Conservation (phyloP, 2,888 invertebrate genomes). For the Drosophila seclusa region DNA sequence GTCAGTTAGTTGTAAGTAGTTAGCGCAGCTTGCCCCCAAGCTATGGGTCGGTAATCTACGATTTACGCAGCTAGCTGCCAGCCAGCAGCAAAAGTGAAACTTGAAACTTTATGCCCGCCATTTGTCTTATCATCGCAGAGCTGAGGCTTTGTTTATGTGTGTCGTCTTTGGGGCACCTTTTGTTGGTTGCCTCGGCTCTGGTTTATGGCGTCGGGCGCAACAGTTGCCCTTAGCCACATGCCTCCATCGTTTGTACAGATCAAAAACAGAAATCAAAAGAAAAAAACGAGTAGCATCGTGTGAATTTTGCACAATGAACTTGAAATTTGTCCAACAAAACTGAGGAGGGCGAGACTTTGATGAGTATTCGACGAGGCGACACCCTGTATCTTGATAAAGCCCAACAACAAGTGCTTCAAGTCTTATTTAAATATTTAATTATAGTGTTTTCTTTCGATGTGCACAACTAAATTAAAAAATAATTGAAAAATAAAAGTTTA, state of each 20-base stretch:
- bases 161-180: constrained; percentile 19
- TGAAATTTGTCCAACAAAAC: constrained; percentile 62
- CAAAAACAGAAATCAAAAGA: constrained; percentile 9
- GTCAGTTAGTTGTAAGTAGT: no score
- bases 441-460: not conserved
- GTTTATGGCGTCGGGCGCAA: constrained; percentile 38
- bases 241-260: constrained; percentile 49
- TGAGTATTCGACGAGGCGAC: not conserved
- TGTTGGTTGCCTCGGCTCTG: constrained; percentile 36
- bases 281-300: constrained; percentile 40
- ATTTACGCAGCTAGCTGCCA: constrained; percentile 35
- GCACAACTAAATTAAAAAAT: not conserved
- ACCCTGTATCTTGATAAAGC: not conserved
- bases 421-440: not conserved
- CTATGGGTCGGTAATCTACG: constrained; percentile 53
- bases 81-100: constrained; percentile 60
- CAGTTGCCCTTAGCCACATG: constrained; percentile 47
- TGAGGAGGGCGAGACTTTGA: constrained; percentile 12
- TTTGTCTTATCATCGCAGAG: constrained; percentile 52
- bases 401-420: not conserved
- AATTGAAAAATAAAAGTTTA: no score
- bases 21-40: constrained; percentile 39
- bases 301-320: constrained; percentile 72
- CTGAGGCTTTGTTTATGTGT: constrained; percentile 28
- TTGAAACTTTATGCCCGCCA: constrained; percentile 54